A percentile compares a stretch with the other conserved stretches of the same genome.
Evolutionary conservation across 1,140 invertebrate genomes (phyloP).

Genomic region (Drosophila sp.): DNA sequence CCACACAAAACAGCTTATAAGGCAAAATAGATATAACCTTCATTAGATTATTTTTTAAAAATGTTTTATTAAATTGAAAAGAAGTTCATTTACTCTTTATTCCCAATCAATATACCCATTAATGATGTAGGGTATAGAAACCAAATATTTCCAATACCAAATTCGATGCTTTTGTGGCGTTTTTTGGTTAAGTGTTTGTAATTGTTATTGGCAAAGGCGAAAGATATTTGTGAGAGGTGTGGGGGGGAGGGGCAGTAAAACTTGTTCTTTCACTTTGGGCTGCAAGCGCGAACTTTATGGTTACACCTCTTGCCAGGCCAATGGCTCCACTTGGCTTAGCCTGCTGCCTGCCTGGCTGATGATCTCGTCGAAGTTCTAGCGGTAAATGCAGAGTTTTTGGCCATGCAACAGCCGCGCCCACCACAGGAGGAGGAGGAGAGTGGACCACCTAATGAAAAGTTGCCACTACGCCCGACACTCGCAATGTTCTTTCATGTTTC

Average conservation of each 20-base stretch:
- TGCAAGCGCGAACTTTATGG: constrained; percentile 82
- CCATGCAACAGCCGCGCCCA: constrained; percentile 57
- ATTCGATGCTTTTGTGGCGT: constrained; percentile 18
- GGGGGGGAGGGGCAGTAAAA: constrained; percentile 21
- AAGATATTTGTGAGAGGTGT: not conserved
- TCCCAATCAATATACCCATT: not conserved
- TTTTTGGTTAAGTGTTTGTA: constrained; percentile 50
- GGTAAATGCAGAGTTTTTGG: constrained; percentile 74
- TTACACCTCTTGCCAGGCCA: constrained; percentile 64
- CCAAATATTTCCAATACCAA: constrained; percentile 12
- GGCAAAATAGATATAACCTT: too few relatives aligned
- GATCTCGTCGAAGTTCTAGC: constrained; percentile 66
- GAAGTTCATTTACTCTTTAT: too few relatives aligned
- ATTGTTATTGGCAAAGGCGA: constrained; percentile 47
- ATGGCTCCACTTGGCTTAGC: not conserved
- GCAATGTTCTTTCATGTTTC: constrained; percentile 22
- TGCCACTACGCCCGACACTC: constrained; percentile 25
- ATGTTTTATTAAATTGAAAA: too few relatives aligned
- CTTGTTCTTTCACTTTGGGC: constrained; percentile 77
- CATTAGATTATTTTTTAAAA: too few relatives aligned
- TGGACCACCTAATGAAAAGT: constrained; percentile 72
- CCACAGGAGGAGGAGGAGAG: not conserved
- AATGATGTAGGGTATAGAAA: constrained; percentile 31
- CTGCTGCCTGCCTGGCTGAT: constrained; percentile 46
- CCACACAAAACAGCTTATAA: too few relatives aligned